These are phyloP conservation scores for Leptopilina boulardi DNA, from an alignment of 1,140 invertebrate genomes.

Conservation along the genomic window DNA sequence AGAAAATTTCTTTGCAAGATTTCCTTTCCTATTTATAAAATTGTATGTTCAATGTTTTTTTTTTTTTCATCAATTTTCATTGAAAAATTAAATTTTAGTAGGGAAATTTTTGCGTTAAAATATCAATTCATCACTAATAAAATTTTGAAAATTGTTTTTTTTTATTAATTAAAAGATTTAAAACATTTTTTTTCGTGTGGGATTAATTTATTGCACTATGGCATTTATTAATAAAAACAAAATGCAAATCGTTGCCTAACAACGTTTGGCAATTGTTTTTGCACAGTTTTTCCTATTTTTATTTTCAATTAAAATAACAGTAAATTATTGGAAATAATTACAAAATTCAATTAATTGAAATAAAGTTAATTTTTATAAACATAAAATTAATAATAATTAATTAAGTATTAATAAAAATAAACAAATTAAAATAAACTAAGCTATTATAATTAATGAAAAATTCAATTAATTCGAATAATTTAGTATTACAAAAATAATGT, in stretches of 20 bases:
- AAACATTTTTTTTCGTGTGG: background rate
- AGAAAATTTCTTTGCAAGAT: background rate
- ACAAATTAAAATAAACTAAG: too few relatives aligned
- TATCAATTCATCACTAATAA: background rate
- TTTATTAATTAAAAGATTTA: background rate
- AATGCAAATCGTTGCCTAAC: background rate
- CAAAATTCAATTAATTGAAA: too few relatives aligned
- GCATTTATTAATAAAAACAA: background rate
- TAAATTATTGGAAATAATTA: too few relatives aligned
- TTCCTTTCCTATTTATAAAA: background rate
- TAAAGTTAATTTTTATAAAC: too few relatives aligned
- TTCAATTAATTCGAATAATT: too few relatives aligned
- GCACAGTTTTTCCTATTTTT: background rate
- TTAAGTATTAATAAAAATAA: too few relatives aligned
- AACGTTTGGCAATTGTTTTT: conserved; percentile 5
- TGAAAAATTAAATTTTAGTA: background rate
- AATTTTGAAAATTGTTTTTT: conserved; percentile 4
- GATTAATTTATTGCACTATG: background rate
- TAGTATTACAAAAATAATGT: too few relatives aligned
- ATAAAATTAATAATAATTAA: too few relatives aligned
- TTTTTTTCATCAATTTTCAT: background rate
- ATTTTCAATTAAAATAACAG: too few relatives aligned
- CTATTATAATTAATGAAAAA: too few relatives aligned
- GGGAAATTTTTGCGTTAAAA: background rate
- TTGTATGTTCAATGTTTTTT: too few relatives aligned